Conservation (phyloP, 2,113 vertebrate genomes). For the Coreoperca whiteheadi region DNA sequence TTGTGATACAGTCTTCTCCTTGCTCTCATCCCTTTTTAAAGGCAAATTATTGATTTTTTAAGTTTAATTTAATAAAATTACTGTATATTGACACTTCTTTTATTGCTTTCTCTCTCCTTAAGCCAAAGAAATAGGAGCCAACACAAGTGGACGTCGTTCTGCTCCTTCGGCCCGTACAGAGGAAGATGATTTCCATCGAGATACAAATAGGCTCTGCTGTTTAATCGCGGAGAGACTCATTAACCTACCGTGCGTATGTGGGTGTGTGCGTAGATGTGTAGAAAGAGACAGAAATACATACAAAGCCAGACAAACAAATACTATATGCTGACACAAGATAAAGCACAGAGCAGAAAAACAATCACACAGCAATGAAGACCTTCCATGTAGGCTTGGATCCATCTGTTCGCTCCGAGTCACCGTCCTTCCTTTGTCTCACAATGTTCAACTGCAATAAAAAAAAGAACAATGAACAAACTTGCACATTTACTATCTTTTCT, state of each 20-base stretch:
- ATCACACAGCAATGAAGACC: conserved; percentile 78
- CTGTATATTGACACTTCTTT: not conserved
- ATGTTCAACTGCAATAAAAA: conserved; percentile 75
- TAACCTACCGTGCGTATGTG: not conserved
- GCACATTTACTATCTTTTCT: conserved; percentile 35
- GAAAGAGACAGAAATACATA: not conserved
- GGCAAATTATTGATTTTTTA: conserved; percentile 33
- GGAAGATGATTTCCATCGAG: not conserved
- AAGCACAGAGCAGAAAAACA: conserved; percentile 66
- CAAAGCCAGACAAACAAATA: conserved; percentile 28
- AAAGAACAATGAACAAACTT: conserved; percentile 34
- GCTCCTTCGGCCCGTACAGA: not conserved
- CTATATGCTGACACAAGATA: conserved; percentile 34
- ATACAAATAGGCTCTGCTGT: conserved; percentile 28
- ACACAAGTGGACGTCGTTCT: not conserved
- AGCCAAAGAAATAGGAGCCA: conserved; percentile 1
- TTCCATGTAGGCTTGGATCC: conserved; percentile 86
- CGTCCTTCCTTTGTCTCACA: conserved; percentile 84
- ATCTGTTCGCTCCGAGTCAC: conserved; percentile 83
- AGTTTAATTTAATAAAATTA: conserved; percentile 18
- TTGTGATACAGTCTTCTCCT: not conserved
- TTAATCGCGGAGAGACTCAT: conserved; percentile 33
- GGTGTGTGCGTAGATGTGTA: not conserved
- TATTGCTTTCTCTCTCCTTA: not conserved
- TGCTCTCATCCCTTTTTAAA: conserved; percentile 5